Percentiles rank a stretch among this genome's conserved stretches.
phyloP scores from a whole-genome alignment of 2,888 invertebrate genomes.

The Campoletis raptor region DNA sequence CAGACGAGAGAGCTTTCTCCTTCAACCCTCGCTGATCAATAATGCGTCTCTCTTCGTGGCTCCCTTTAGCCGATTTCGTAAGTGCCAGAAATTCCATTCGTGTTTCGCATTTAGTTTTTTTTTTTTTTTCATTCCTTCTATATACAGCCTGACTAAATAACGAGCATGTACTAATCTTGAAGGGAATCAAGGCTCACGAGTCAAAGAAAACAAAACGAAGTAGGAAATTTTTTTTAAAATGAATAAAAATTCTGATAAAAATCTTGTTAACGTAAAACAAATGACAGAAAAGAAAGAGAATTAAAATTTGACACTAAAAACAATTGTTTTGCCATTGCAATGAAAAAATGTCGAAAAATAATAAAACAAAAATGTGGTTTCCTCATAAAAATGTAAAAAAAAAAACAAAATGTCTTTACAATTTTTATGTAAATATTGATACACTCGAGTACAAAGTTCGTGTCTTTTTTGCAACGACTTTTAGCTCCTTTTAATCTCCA shows the following conservation, averaged over 20 bases:
- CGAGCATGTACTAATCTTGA: neutral
- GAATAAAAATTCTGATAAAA: neutral
- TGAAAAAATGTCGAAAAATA: neutral
- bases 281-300: neutral
- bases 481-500: slow-evolving; percentile 5
- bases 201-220: neutral
- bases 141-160: neutral
- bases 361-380: too few species aligned
- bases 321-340: neutral
- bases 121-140: neutral
- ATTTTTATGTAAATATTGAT: neutral
- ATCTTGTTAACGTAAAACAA: neutral
- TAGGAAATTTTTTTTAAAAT: neutral
- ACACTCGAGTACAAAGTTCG: neutral
- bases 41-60: slow-evolving; percentile 68
- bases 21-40: slow-evolving; percentile 76
- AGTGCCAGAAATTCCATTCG: slow-evolving; percentile 65
- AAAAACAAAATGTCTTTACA: neutral
- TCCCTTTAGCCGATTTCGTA: slow-evolving; percentile 55
- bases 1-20: slow-evolving; percentile 54
- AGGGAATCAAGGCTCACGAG: neutral
- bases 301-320: neutral
- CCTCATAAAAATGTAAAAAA: neutral
- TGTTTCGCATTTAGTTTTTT: neutral
- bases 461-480: neutral